Conservation (phyloP, 2,113 vertebrate species). For the Lamprologus sp. region DNA sequence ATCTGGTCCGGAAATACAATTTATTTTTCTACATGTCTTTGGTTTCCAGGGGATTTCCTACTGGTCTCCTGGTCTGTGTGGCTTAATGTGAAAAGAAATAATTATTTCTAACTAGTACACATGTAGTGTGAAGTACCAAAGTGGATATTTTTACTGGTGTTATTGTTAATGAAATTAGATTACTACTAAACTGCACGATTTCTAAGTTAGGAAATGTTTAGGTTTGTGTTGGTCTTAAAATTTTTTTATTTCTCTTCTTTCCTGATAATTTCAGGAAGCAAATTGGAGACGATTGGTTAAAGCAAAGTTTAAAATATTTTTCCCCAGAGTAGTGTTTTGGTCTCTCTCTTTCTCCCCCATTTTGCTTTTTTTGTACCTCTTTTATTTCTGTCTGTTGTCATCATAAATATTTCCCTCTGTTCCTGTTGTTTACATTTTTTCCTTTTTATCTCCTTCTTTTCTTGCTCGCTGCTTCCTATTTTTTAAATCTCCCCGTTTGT, state of each 20-base stretch:
- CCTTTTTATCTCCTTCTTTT: neutral
- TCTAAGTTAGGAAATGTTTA: neutral
- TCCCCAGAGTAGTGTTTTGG: neutral
- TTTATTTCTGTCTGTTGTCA: neutral
- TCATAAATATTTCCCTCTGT: neutral
- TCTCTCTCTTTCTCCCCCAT: neutral
- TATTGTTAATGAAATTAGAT: neutral
- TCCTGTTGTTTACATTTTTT: neutral
- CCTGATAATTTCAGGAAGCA: neutral
- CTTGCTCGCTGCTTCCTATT: neutral
- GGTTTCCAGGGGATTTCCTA: neutral
- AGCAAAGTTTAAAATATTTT: neutral
- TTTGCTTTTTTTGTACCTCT: neutral
- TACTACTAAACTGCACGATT: neutral
- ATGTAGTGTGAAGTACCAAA: neutral
- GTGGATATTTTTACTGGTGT: neutral
- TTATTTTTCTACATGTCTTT: neutral
- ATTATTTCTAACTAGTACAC: neutral
- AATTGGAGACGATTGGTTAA: neutral
- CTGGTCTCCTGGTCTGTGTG: neutral
- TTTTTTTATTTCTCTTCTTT: neutral
- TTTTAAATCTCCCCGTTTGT: neutral
- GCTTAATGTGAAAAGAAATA: neutral
- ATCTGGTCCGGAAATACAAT: neutral
- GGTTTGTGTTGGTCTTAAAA: neutral